A percentile compares a stretch with the other conserved stretches of the same genome.
Conservation (phyloP, 2,888 invertebrate genomes). For the Bembecia ichneumoniformis region DNA sequence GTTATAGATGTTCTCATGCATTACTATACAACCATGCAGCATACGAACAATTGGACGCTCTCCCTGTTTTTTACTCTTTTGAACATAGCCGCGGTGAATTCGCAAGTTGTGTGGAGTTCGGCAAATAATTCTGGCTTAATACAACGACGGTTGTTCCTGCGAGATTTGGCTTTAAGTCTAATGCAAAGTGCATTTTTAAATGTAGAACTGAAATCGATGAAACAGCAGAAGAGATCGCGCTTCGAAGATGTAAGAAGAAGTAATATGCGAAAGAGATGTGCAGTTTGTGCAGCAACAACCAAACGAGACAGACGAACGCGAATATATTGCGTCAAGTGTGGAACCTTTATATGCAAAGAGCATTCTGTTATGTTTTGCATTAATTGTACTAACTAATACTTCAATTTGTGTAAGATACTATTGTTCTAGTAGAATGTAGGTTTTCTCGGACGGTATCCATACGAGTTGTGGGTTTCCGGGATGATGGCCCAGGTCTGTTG, state of each 20-base stretch:
- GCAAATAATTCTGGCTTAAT: constrained; percentile 23
- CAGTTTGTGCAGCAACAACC: constrained; percentile 33
- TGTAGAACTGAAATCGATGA: constrained; percentile 5
- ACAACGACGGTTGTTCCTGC: constrained; percentile 46
- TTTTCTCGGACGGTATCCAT: too few species aligned
- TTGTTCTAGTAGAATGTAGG: too few species aligned
- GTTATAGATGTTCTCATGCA: constrained; percentile 56
- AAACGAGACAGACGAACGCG: constrained; percentile 51
- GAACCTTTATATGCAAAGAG: constrained; percentile 48
- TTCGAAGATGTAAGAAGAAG: constrained; percentile 13
- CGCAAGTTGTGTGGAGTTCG: constrained; percentile 56
- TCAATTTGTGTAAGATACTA: too few species aligned
- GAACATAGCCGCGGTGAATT: constrained; percentile 56
- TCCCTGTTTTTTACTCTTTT: constrained; percentile 54
- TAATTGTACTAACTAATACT: constrained; percentile 22
- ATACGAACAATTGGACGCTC: constrained; percentile 56
- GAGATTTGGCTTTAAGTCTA: constrained; percentile 43
- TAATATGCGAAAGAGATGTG: constrained; percentile 37
- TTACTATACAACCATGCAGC: constrained; percentile 58
- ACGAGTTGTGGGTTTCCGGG: too few species aligned
- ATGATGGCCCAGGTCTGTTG: too few species aligned
- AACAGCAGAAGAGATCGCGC: constrained; percentile 15
- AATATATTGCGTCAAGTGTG: constrained; percentile 45
- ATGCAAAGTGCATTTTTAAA: constrained; percentile 21
- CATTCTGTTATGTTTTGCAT: constrained; percentile 45